phyloP scores from a whole-genome alignment of 2,113 vertebrate genomes.

The Pluvianellus socialis region DNA sequence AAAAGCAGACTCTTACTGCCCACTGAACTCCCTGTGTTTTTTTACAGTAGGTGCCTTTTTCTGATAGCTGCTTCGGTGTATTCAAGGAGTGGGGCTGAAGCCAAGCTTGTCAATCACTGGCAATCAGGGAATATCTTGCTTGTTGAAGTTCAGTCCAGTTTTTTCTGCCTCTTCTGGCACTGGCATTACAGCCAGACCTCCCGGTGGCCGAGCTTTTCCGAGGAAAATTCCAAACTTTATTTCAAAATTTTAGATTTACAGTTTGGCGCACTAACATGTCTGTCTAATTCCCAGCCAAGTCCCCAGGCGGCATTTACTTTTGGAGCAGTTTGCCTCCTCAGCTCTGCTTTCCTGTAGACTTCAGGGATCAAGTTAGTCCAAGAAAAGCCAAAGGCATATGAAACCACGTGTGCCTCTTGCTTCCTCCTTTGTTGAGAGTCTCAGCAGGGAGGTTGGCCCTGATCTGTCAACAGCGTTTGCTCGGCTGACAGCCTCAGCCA shows the following conservation, averaged over 20 bases:
- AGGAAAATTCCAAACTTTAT: slow-evolving; percentile 59
- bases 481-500: background rate
- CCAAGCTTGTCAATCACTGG: slow-evolving; percentile 1
- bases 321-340: slow-evolving; percentile 25
- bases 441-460: background rate
- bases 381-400: slow-evolving; percentile 48
- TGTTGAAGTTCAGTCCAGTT: slow-evolving; percentile 28
- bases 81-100: background rate
- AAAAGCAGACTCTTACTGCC: background rate
- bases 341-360: slow-evolving; percentile 39
- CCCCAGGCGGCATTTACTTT: slow-evolving; percentile 51
- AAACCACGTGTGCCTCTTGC: slow-evolving; percentile 15
- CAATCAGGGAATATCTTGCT: background rate
- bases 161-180: slow-evolving; percentile 18
- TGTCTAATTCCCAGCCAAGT: slow-evolving; percentile 39
- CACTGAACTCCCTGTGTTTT: background rate
- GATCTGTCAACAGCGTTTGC: background rate
- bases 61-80: background rate
- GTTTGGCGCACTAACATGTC: slow-evolving; percentile 15
- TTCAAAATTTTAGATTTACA: slow-evolving; percentile 62
- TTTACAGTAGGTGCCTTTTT: background rate
- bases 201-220: slow-evolving; percentile 5
- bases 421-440: slow-evolving; percentile 12
- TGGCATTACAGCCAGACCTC: slow-evolving; percentile 29
- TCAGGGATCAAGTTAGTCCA: slow-evolving; percentile 30